Evolutionary conservation across 37 sponge, comb jelly and placozoan species (phyloP), one percentile per base, ranked within the genome.

Genomic region (Beroe forskalii): DNA sequence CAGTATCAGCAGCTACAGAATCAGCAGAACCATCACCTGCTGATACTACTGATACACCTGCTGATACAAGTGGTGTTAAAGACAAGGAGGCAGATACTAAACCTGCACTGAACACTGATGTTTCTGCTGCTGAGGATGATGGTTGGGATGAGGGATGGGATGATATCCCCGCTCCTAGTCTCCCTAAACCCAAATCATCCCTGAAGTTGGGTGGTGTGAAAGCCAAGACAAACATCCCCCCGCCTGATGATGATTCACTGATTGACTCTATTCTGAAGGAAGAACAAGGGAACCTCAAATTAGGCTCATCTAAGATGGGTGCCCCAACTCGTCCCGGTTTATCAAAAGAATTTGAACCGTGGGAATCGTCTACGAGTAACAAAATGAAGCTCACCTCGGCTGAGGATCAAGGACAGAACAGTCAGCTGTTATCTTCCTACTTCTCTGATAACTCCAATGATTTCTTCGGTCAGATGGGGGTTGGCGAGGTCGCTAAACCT

Each of bases 191-290:
- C 3, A 72, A 72, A 36, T 1, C 40, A 4, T 36, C 40, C 30
- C 76, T 72, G 37, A 72, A 72, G 27, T 27, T 72, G 40, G 76
- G 76, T 72, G 76, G 76, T 72, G 76, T 32, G 8, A 72, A 32
- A 12, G 14, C 6, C 76, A 36, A 36, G 23, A 66, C 23, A 66
- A 20, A 9, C 60, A 23, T 23, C 66, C 76, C 22, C 8, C 37
- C 19, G 23, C 37, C 19, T 4, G 76, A 72, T 32, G 66, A 64
- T 22, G 76, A 72, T 33, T 27, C 40, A 6, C 1, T 72, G 8
- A 37, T 72, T 32, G 40, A 14, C 20, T 38, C 38, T 8, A 72
- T 72, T 20, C 40, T 72, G 14, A 32, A 22, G 27, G 76, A 72
- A 22, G 76, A 72, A 22, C 76, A 72, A 22, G 40, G 40, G 14